These are phyloP conservation scores for Drosophila eugracilis DNA, from an alignment of 1,140 invertebrate species.

Conservation along the genomic window DNA sequence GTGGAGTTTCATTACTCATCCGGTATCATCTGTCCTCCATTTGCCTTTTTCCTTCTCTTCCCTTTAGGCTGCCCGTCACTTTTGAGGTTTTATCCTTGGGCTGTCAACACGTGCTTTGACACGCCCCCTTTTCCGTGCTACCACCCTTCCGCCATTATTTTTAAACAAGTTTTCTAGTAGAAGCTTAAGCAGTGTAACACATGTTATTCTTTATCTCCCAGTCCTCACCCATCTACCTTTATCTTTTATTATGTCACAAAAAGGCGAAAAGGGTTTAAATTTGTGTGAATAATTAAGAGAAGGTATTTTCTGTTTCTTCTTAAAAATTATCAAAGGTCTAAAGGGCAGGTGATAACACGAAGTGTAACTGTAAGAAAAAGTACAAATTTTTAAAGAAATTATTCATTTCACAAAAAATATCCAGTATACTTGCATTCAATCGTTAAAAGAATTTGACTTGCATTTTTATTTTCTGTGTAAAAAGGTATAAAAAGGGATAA, in stretches of 20 bases:
- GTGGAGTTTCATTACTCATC: conserved; percentile 62
- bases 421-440: too few species aligned
- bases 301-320: conserved; percentile 14
- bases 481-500: conserved; percentile 9
- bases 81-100: conserved; percentile 40
- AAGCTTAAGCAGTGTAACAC: conserved; percentile 36
- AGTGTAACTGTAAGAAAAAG: too few species aligned
- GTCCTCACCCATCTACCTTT: background rate
- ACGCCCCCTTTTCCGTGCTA: conserved; percentile 14
- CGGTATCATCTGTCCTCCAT: conserved; percentile 42
- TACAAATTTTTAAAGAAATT: too few species aligned
- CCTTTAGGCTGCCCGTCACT: conserved; percentile 8
- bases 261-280: background rate
- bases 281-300: conserved; percentile 17
- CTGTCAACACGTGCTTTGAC: conserved; percentile 50
- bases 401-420: too few species aligned
- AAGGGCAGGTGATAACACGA: background rate
- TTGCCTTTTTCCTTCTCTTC: conserved; percentile 1
- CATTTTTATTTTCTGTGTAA: background rate
- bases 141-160: background rate
- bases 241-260: conserved; percentile 5
- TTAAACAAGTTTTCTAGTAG: conserved; percentile 4
- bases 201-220: conserved; percentile 29
- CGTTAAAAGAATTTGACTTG: too few species aligned
- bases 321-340: conserved; percentile 6